These are phyloP conservation scores for Trematocara variabile DNA, from an alignment of 2,113 vertebrate species.

Conservation along the genomic window DNA sequence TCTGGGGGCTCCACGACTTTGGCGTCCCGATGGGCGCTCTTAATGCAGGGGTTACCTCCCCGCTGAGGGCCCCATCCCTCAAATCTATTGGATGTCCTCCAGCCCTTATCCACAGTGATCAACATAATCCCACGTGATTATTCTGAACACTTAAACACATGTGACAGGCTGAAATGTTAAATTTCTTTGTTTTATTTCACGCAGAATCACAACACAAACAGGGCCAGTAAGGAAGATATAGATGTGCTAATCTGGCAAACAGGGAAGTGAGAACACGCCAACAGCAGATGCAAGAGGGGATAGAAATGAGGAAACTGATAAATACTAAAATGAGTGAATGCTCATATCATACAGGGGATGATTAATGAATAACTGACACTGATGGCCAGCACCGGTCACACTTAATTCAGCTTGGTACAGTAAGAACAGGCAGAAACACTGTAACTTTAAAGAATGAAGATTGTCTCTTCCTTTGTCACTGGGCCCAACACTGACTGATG, in stretches of 20 bases:
- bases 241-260: background rate
- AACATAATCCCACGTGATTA: background rate
- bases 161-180: background rate
- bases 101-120: conserved; percentile 17
- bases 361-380: background rate
- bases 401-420: conserved; percentile 21
- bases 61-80: background rate
- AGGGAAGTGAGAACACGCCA: background rate
- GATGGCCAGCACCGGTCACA: background rate
- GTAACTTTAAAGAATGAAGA: background rate
- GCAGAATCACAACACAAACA: background rate
- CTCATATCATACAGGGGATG: background rate
- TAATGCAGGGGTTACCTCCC: conserved; percentile 1
- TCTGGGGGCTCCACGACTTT: conserved; percentile 44
- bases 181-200: background rate
- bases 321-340: background rate
- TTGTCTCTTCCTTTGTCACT: background rate
- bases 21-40: conserved; percentile 10
- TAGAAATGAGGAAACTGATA: background rate
- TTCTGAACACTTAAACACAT: background rate
- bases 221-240: background rate
- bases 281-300: background rate
- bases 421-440: conserved; percentile 6
- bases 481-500: background rate
- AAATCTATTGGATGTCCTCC: conserved; percentile 31